These are phyloP conservation scores for Paracanthobrama guichenoti DNA, from an alignment of 2,113 vertebrate genomes.

Conservation along the genomic window DNA sequence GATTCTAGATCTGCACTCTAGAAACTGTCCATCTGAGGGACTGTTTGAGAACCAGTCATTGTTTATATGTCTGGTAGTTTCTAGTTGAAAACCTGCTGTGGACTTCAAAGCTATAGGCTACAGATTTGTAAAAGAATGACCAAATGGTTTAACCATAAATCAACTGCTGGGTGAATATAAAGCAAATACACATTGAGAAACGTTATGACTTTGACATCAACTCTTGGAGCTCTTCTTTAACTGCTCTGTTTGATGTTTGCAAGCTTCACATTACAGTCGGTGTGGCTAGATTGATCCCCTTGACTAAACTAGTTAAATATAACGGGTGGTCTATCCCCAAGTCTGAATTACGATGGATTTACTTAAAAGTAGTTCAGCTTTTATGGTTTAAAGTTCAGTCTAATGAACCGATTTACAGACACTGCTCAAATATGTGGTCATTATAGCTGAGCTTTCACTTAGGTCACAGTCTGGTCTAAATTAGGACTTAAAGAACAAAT, in stretches of 20 bases:
- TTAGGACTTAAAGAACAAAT: not conserved
- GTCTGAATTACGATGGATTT: conserved; percentile 13
- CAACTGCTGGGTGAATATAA: not conserved
- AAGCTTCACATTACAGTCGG: conserved; percentile 2
- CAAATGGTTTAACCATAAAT: not conserved
- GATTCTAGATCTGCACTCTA: not conserved
- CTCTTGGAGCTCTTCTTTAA: not conserved
- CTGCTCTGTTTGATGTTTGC: conserved; percentile 35
- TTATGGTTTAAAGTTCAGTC: conserved; percentile 26
- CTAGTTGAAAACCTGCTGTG: conserved; percentile 18
- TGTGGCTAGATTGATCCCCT: conserved; percentile 3
- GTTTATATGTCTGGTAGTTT: not conserved
- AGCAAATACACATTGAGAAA: not conserved
- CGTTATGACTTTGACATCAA: conserved; percentile 7
- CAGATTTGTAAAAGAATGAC: not conserved
- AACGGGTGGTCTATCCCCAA: conserved; percentile 20
- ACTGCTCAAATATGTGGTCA: not conserved
- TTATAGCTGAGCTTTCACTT: not conserved
- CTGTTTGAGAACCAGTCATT: not conserved
- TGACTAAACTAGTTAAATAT: not conserved
- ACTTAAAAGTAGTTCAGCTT: conserved; percentile 12
- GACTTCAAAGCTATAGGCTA: conserved; percentile 9
- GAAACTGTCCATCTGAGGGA: not conserved
- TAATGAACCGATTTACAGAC: not conserved
- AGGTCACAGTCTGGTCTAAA: conserved; percentile 19